Evolutionary conservation across 2,113 vertebrate species (phyloP), one percentile per base, ranked within the genome.

Genomic region (Limnothrissa miodon): DNA sequence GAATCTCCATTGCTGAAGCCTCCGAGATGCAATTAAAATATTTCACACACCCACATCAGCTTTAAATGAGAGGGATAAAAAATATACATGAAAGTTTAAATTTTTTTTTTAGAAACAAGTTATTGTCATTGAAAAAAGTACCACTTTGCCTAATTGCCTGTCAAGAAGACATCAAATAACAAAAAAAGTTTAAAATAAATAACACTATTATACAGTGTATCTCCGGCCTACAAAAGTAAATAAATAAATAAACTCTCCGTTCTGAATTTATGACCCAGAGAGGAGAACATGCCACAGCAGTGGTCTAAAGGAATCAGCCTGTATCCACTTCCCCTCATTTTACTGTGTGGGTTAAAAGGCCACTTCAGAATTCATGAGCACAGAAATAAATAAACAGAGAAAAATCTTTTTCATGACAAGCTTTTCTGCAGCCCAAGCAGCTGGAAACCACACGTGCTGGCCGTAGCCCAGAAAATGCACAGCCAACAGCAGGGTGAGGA

Each of bases 11-110:
- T 81, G 83, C 81, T 86, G 81, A 88, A 88, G 88, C 82, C 53
- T 84, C 80, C 23, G 42, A 87, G 62, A 84, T 83, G 85, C 85
- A 85, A 87, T 91, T 90, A 87, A 89, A 83, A 88, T 86, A 83
- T 88, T 88, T 90, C 56, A 11, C 88, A 85, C 87, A 82, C 83
- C 85, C 80, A 82, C 83, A 85, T 45, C 13, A 46, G 80, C 86
- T 74, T 85, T 48, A 86, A 88, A 87, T 89, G 74, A 88, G 87
- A 88, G 44, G 81, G 66, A 82, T 74, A 48, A 80, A 4, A 80
- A 83, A 33, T 46, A 84, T 89, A 87, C 70, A 88, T 86, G 17
- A 84, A 45, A 83, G 83, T 78, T 83, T n/a, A n/a, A n/a, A n/a
- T 86, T 83, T 82, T 82, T 62, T 90, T 81, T 89, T 83, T 33